phyloP scores from a whole-genome alignment of 2,113 vertebrate genomes.

The Sporophila hypoxantha region DNA sequence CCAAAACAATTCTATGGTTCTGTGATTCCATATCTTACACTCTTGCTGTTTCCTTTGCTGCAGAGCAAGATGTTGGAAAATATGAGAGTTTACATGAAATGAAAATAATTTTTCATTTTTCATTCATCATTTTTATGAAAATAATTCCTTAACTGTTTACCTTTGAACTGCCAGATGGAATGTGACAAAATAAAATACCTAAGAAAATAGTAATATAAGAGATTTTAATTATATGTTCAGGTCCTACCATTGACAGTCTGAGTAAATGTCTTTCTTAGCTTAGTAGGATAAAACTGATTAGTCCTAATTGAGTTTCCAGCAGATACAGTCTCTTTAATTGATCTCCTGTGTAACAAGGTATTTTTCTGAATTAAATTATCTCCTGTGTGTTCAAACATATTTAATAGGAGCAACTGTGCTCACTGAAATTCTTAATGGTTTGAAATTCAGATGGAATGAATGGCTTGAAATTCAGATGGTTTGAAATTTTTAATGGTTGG shows the following conservation, averaged over 20 bases:
- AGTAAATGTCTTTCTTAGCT: neutral
- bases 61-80: neutral
- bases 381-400: neutral
- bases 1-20: neutral
- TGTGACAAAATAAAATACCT: neutral
- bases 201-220: neutral
- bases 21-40: neutral
- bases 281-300: constrained; percentile 20
- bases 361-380: neutral
- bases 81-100: neutral
- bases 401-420: neutral
- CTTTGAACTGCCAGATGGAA: neutral
- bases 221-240: neutral
- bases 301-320: neutral
- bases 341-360: neutral
- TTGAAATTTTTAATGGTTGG: neutral
- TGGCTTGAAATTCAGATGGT: neutral
- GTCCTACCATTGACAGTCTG: neutral
- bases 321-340: neutral
- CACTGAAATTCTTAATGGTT: neutral
- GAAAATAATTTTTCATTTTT: neutral
- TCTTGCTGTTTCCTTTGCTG: neutral
- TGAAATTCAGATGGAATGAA: neutral
- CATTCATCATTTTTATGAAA: neutral
- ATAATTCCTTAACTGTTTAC: neutral